phyloP scores from a whole-genome alignment of 2,888 invertebrate species.

The Leptinotarsa tumamoca region DNA sequence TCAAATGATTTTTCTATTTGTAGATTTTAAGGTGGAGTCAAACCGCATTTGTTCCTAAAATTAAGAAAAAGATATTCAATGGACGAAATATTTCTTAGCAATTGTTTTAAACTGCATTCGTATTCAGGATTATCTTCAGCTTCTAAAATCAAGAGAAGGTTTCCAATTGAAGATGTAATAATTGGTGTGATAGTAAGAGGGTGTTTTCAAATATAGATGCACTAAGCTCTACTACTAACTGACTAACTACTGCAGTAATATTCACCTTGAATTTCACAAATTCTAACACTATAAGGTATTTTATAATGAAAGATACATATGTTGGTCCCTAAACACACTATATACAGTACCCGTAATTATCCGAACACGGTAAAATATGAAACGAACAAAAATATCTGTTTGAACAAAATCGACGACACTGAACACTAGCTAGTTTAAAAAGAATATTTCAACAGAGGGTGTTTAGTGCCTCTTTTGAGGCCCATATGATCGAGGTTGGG shows the following conservation, averaged over 20 bases:
- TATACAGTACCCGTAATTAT: constrained; percentile 66
- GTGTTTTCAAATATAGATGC: background rate
- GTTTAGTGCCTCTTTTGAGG: constrained; percentile 50
- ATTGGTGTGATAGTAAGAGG: background rate
- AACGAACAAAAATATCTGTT: constrained; percentile 24
- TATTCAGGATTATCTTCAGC: too few species aligned
- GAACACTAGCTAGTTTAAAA: constrained; percentile 38
- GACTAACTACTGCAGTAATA: background rate
- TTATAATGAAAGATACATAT: constrained; percentile 22
- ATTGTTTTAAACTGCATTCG: too few species aligned
- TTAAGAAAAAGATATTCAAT: too few species aligned
- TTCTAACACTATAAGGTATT: constrained; percentile 10
- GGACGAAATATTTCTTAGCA: too few species aligned
- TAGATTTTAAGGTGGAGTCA: too few species aligned
- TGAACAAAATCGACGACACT: constrained; percentile 28
- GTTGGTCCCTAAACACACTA: constrained; percentile 66
- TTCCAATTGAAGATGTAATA: background rate
- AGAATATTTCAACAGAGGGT: constrained; percentile 11
- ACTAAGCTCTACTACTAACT: background rate
- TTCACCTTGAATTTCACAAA: constrained; percentile 18
- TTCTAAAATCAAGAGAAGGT: too few species aligned
- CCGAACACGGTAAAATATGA: constrained; percentile 55
- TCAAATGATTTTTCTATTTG: too few species aligned
- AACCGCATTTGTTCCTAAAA: too few species aligned
- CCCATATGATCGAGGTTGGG: constrained; percentile 55